These are phyloP conservation scores for Tigriopus japonicus DNA, from an alignment of 1,140 invertebrate genomes.

Conservation along the genomic window DNA sequence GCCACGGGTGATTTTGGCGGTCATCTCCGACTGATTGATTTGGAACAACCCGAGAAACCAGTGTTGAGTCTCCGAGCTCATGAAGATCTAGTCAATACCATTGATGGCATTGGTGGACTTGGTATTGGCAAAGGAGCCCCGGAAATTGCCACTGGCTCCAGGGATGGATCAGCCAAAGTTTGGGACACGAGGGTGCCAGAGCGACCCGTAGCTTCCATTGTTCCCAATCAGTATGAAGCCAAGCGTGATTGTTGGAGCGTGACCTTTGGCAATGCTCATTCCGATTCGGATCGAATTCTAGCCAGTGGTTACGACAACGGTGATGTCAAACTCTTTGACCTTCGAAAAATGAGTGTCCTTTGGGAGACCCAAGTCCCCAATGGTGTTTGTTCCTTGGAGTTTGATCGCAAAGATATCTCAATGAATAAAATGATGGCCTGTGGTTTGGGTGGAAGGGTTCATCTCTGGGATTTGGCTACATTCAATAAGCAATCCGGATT, in stretches of 20 bases:
- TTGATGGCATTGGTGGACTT: conserved; percentile 78
- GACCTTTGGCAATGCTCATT: conserved; percentile 66
- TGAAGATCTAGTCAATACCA: conserved; percentile 68
- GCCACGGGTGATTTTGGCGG: conserved; percentile 84
- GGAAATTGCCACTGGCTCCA: conserved; percentile 78
- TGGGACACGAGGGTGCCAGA: conserved; percentile 78
- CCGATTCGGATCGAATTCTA: conserved; percentile 58
- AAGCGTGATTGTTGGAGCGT: conserved; percentile 69
- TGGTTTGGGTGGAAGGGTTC: conserved; percentile 77
- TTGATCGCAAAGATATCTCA: conserved; percentile 77
- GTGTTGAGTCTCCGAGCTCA: conserved; percentile 68
- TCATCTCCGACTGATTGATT: conserved; percentile 62
- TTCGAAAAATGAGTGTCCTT: conserved; percentile 55
- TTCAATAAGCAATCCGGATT: conserved; percentile 74
- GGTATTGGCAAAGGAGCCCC: conserved; percentile 64
- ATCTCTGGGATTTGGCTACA: conserved; percentile 70
- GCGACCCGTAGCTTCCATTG: conserved; percentile 67
- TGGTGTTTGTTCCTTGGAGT: conserved; percentile 75
- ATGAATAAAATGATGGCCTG: conserved; percentile 91
- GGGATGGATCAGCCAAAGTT: conserved; percentile 81
- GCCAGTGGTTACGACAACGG: conserved; percentile 90
- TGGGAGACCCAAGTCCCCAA: conserved; percentile 89
- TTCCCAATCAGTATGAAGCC: conserved; percentile 34
- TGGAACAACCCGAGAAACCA: conserved; percentile 48
- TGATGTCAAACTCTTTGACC: conserved; percentile 84